Percentiles rank a stretch among this genome's conserved stretches.
Conservation (phyloP, 1,140 invertebrate species). For the Colletes gigas region DNA sequence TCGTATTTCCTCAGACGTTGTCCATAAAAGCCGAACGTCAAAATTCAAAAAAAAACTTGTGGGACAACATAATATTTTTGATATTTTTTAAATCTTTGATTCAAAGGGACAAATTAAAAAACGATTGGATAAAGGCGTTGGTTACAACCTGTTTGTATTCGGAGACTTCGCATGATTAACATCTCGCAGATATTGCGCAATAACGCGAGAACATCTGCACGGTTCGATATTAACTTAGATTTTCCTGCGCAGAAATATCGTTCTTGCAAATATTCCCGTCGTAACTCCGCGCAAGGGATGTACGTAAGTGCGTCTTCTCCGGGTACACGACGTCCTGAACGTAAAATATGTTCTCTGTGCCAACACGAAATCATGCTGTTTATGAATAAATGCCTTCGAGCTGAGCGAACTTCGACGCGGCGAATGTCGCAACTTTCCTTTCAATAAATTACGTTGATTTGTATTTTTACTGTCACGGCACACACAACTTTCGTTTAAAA, state of each 20-base stretch:
- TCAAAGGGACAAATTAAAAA: background rate
- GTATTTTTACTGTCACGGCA: background rate
- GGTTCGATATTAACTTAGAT: conserved; percentile 68
- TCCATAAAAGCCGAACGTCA: too few relatives aligned
- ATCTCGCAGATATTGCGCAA: conserved; percentile 69
- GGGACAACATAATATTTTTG: too few relatives aligned
- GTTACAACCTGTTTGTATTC: conserved; percentile 4
- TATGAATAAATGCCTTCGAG: conserved; percentile 28
- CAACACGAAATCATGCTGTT: conserved; percentile 9
- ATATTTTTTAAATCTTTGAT: background rate
- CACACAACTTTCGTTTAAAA: too few relatives aligned
- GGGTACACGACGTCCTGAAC: background rate
- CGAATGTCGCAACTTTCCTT: background rate
- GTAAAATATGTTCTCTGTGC: conserved; percentile 24
- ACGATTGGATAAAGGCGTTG: background rate
- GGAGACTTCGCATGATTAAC: conserved; percentile 65
- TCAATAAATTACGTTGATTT: conserved; percentile 33
- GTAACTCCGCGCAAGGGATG: conserved; percentile 11
- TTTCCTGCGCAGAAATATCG: conserved; percentile 53
- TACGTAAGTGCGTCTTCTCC: conserved; percentile 36
- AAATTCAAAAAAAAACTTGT: too few relatives aligned
- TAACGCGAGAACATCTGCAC: conserved; percentile 66
- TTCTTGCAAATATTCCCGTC: conserved; percentile 58
- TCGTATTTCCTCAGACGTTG: too few relatives aligned
- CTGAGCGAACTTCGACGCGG: background rate